Evolutionary conservation across 2,113 vertebrate species (phyloP).

Genomic region (Cyprinodon tularosa): DNA sequence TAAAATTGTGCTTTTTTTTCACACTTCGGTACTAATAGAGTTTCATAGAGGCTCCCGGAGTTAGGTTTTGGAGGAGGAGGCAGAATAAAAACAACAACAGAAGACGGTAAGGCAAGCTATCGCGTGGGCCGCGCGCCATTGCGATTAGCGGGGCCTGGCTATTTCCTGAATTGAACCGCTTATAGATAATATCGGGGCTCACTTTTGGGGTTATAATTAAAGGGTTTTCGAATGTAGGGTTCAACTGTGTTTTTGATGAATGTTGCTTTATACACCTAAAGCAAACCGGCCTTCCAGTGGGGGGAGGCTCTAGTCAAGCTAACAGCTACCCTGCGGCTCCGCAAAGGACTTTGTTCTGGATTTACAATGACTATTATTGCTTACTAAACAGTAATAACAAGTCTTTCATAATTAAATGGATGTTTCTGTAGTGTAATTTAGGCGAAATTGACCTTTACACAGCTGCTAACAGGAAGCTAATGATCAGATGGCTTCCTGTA

Average conservation of each 20-base stretch:
- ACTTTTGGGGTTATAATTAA: background rate
- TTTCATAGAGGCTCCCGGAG: background rate
- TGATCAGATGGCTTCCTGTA: background rate
- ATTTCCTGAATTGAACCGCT: background rate
- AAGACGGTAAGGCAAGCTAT: slow-evolving; percentile 49
- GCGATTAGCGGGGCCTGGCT: slow-evolving; percentile 54
- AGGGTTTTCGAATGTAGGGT: background rate
- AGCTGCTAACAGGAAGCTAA: background rate
- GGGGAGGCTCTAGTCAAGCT: no score
- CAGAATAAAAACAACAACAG: slow-evolving; percentile 14
- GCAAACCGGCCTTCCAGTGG: background rate
- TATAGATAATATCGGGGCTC: no score
- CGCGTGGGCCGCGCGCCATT: slow-evolving; percentile 72
- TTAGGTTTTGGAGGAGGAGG: background rate
- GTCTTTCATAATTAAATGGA: background rate
- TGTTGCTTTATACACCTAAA: background rate
- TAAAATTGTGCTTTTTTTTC: fast-evolving
- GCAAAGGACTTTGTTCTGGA: no score
- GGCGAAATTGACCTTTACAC: background rate
- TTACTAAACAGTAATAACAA: no score
- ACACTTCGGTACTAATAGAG: fast-evolving
- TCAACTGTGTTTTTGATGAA: background rate
- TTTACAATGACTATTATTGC: no score
- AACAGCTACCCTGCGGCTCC: no score
- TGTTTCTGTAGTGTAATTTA: background rate